phyloP scores from a whole-genome alignment of 2,888 invertebrate genomes.

The Crocallis elinguaria region DNA sequence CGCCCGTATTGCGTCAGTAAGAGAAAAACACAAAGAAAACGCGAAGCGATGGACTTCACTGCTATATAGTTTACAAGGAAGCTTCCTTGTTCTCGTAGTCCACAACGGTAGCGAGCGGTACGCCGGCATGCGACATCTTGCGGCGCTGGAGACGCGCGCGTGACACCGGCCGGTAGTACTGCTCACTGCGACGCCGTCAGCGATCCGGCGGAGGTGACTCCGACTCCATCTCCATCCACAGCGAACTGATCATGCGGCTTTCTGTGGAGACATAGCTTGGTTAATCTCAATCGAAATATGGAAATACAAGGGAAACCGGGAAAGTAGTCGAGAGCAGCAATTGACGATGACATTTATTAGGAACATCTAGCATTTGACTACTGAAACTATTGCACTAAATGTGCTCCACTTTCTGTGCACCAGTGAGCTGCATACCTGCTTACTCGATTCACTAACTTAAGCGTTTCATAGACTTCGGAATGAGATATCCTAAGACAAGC shows the following conservation, averaged over 20 bases:
- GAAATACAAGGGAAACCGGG: neutral
- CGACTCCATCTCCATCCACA: slow-evolving; percentile 79
- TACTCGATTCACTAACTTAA: no score
- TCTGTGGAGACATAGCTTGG: slow-evolving; percentile 46
- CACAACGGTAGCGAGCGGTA: slow-evolving; percentile 68
- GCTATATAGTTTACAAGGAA: slow-evolving; percentile 45
- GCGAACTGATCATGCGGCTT: slow-evolving; percentile 68
- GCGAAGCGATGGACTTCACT: neutral
- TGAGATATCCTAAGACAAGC: no score
- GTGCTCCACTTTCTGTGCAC: no score
- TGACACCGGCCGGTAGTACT: slow-evolving; percentile 79
- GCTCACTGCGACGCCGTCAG: slow-evolving; percentile 83
- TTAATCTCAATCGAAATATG: neutral
- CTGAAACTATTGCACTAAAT: no score
- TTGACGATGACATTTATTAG: no score
- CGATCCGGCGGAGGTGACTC: slow-evolving; percentile 73
- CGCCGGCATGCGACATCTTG: slow-evolving; percentile 78
- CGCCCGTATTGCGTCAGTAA: neutral
- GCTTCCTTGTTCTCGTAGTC: slow-evolving; percentile 50
- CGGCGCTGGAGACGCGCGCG: slow-evolving; percentile 76
- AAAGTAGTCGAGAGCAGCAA: neutral
- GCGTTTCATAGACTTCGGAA: no score
- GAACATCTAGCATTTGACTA: no score
- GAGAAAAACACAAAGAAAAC: neutral
- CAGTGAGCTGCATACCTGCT: no score